A percentile compares a stretch with the other conserved stretches of the same genome.
Evolutionary conservation across 2,888 invertebrate species (phyloP).

Genomic region (Hyposoter didymator): DNA sequence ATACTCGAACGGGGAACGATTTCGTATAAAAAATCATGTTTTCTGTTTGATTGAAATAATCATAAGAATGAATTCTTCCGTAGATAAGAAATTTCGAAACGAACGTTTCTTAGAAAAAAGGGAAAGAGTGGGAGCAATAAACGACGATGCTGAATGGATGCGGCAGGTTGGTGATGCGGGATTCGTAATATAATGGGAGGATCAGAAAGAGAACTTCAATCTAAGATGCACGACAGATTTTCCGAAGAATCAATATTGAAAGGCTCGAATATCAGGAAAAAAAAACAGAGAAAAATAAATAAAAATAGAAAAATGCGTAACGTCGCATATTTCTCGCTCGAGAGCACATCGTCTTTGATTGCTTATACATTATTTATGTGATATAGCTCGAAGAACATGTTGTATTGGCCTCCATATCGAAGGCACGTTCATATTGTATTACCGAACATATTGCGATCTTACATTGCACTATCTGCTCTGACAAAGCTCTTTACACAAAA

Average conservation of each 20-base stretch:
- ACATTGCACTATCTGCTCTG: constrained; percentile 33
- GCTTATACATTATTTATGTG: constrained; percentile 23
- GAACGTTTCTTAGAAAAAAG: background rate
- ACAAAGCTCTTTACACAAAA: constrained; percentile 13
- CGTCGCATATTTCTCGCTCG: constrained; percentile 15
- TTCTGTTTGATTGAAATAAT: background rate
- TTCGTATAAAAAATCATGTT: background rate
- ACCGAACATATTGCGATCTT: constrained; percentile 31
- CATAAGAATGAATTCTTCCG: background rate
- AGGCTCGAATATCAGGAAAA: background rate
- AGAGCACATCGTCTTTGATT: constrained; percentile 16
- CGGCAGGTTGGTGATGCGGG: constrained; percentile 73
- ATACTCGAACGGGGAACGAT: background rate
- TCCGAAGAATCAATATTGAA: constrained; percentile 61
- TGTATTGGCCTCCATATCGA: constrained; percentile 6
- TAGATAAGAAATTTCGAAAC: background rate
- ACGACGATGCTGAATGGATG: constrained; percentile 55
- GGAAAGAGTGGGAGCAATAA: background rate
- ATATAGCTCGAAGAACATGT: constrained; percentile 19
- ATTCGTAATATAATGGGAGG: constrained; percentile 36
- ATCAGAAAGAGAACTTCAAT: constrained; percentile 17
- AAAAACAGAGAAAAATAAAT: background rate
- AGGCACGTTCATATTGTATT: constrained; percentile 9
- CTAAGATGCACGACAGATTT: constrained; percentile 14
- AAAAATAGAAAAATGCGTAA: constrained; percentile 6